phyloP scores from a whole-genome alignment of 1,140 invertebrate species.

The Trissolcus basalis region DNA sequence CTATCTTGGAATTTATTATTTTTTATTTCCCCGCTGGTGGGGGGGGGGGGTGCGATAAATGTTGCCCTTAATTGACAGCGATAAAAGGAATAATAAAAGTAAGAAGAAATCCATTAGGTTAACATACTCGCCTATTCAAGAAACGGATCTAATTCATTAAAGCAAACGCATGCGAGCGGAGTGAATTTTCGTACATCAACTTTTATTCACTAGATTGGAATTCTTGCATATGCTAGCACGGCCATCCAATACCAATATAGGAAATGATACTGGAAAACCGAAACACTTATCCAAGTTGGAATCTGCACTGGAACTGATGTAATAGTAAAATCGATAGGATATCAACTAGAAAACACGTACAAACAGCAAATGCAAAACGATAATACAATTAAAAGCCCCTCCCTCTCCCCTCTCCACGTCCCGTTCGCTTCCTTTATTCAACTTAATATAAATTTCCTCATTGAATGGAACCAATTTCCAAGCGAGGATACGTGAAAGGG shows the following conservation, averaged over 20 bases:
- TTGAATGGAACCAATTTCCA: constrained; percentile 12
- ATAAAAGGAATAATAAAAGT: no score
- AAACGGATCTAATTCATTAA: no score
- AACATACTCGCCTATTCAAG: no score
- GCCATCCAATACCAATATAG: constrained; percentile 1
- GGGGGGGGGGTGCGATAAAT: no score
- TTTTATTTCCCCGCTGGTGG: no score
- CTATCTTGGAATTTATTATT: no score
- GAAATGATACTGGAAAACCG: constrained; percentile 4
- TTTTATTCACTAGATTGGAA: not conserved
- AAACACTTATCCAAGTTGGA: constrained; percentile 14
- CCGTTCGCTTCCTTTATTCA: not conserved
- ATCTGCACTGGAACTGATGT: constrained; percentile 19
- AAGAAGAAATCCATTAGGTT: no score
- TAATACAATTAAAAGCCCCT: not conserved
- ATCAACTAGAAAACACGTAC: not conserved
- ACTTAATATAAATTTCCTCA: not conserved
- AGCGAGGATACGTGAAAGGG: constrained; percentile 1
- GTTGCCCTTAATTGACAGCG: no score
- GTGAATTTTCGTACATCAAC: not conserved
- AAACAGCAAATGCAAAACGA: not conserved
- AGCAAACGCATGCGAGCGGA: no score
- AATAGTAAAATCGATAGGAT: constrained; percentile 9
- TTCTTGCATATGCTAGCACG: not conserved
- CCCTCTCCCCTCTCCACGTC: not conserved